These are phyloP conservation scores for Thoracochromis brauschi DNA, from an alignment of 2,113 vertebrate species.

Conservation along the genomic window DNA sequence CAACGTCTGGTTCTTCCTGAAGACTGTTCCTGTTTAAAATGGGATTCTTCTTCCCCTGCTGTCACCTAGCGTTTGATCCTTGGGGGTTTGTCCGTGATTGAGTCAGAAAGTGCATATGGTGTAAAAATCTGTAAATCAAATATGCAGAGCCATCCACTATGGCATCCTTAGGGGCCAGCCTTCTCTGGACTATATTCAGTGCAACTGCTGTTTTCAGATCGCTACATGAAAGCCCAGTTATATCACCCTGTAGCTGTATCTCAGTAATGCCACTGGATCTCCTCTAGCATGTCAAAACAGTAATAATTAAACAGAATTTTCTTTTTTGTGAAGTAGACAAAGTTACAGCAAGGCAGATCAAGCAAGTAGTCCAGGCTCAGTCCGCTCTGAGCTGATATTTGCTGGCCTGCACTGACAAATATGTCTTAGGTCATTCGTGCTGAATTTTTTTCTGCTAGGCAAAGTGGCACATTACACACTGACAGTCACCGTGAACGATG, in stretches of 20 bases:
- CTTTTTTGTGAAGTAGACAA: not conserved
- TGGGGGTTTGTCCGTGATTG: not conserved
- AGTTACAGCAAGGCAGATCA: not conserved
- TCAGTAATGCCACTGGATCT: not conserved
- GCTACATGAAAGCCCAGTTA: not conserved
- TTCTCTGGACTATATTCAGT: not conserved
- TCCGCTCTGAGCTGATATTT: not conserved
- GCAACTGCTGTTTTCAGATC: not conserved
- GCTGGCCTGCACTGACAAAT: not conserved
- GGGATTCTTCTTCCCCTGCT: not conserved
- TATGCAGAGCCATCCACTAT: not conserved
- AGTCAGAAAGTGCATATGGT: not conserved
- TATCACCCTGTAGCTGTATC: not conserved
- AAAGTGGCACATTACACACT: not conserved
- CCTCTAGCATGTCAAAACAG: not conserved
- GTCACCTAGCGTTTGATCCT: not conserved
- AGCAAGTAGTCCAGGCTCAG: not conserved
- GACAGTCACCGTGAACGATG: not conserved
- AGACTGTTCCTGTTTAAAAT: not conserved
- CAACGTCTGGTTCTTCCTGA: not conserved
- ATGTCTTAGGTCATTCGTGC: not conserved
- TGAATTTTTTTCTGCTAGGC: not conserved
- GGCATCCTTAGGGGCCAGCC: not conserved
- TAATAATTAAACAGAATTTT: not conserved
- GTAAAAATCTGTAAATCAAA: not conserved